Base-by-base conservation (phyloP, 1,140 invertebrate genomes). In the Neotoxoptera formosana region DNA sequence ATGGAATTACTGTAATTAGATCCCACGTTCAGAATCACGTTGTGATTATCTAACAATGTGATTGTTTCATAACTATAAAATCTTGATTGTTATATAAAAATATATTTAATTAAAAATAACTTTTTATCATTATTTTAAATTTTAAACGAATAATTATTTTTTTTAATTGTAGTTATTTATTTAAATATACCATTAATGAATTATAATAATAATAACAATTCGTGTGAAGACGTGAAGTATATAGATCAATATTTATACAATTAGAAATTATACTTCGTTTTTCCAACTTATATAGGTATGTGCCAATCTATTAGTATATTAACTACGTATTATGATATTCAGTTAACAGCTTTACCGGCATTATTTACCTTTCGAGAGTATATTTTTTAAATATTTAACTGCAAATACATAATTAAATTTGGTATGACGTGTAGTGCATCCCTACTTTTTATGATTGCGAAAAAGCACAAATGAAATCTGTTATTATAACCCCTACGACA, bases 1-100 rank as follows among this genome's bases (percentile, higher is more conserved):
- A 90, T 60, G 53, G 17, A 90, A 89, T 89, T 51, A 34, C 48
- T 60, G 88, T 56, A 60, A 90, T 90, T 56, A 36, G 23, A 90
- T 56, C 48, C 36, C 53, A 23, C 3, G 41, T 90, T 90, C 53
- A 45, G 11, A 56, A 36, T 60, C 34, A 60, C 56, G 6, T 56
- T 20, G 48, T 90, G 25, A 51, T 87, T 48, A 36, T 60, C 36
- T 21, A 90, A 90, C 88, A 60, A 90, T 90, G 11, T 7, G 8
- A 34, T 53, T 23, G 48, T 41, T 21, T 88, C 9, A 34, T 51
- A 88, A 48, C 23, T 87, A 41, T 41, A 45, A 47, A 48, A 47
- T n/a, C 45, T n/a, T 47, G n/a, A n/a, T 48, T 51, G 47, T 48
- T 87, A 9, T 48, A 45, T 20, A 51, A 87, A 48, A 87, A 34